These are phyloP conservation scores for Gambusia yucatana DNA, from an alignment of 2,797 vertebrate species.

Conservation along the genomic window DNA sequence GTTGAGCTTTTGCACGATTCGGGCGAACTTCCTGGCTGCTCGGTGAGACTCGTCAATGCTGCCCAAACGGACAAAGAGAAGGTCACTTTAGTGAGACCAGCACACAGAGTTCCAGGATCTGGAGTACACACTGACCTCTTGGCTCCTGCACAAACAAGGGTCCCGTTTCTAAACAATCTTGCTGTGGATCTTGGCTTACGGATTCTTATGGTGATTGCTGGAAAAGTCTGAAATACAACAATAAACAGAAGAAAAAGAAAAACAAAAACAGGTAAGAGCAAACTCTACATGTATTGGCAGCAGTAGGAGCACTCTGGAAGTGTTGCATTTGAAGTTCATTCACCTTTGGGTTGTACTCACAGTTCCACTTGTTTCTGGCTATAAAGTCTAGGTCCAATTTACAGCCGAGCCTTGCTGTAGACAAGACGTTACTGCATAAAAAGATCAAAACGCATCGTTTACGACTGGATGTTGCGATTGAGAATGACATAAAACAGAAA, in stretches of 20 bases:
- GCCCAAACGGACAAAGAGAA: constrained; percentile 13
- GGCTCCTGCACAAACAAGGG: constrained; percentile 90
- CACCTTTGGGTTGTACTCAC: constrained; percentile 90
- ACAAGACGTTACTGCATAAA: constrained; percentile 86
- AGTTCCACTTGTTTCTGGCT: constrained; percentile 87
- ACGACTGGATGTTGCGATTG: not conserved
- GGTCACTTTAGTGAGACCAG: not conserved
- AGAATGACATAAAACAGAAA: not conserved
- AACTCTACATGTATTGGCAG: not conserved
- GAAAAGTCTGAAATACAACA: constrained; percentile 2
- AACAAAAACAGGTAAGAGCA: too few species aligned
- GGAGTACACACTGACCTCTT: constrained; percentile 83
- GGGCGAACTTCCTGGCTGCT: constrained; percentile 88
- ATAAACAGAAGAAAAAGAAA: not conserved
- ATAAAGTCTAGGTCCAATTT: constrained; percentile 88
- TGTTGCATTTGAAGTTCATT: not conserved
- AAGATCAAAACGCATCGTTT: not conserved
- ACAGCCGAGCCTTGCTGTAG: constrained; percentile 88
- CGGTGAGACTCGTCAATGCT: constrained; percentile 89
- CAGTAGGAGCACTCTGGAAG: not conserved
- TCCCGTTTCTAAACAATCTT: constrained; percentile 88
- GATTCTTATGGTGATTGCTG: constrained; percentile 89
- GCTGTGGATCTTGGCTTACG: constrained; percentile 90
- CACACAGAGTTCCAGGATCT: not conserved
- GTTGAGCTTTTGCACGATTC: constrained; percentile 92